Evolutionary conservation across 2,113 vertebrate species (phyloP).

Genomic region (Corythornis madagascariensis): DNA sequence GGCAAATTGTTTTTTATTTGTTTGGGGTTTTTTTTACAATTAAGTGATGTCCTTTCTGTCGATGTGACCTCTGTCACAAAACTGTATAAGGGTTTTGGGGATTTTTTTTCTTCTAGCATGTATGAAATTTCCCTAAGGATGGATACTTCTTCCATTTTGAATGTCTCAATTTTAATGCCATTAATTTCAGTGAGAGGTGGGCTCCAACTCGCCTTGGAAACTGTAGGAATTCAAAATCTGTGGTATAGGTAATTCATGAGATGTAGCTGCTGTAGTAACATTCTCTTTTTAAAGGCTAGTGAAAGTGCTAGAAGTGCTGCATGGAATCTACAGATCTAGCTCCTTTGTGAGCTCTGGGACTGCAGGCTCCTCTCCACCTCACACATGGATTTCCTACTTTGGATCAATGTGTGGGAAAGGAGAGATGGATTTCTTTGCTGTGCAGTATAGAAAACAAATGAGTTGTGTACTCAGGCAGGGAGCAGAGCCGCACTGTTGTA

Average conservation of each 20-base stretch:
- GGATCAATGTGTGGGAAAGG: neutral
- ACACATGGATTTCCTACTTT: neutral
- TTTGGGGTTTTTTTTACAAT: neutral
- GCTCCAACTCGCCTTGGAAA: neutral
- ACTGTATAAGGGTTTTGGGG: neutral
- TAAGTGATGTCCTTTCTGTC: neutral
- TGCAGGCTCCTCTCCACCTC: neutral
- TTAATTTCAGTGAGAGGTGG: neutral
- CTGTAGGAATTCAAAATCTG: neutral
- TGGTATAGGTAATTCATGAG: neutral
- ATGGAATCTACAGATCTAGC: neutral
- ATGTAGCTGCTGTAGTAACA: neutral
- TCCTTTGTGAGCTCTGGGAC: neutral
- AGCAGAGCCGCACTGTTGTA: neutral
- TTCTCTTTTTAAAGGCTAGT: neutral
- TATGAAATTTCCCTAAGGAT: neutral
- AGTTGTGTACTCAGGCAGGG: neutral
- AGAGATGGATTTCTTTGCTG: neutral
- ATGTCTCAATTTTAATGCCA: neutral
- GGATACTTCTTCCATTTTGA: neutral
- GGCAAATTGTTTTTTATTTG: neutral
- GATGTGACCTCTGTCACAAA: neutral
- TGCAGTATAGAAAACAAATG: neutral
- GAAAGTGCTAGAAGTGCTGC: neutral
- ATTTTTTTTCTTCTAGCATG: neutral